Evolutionary conservation across 2,113 vertebrate species (phyloP), one percentile per base, ranked within the genome.

Genomic region (Clinocottus analis): DNA sequence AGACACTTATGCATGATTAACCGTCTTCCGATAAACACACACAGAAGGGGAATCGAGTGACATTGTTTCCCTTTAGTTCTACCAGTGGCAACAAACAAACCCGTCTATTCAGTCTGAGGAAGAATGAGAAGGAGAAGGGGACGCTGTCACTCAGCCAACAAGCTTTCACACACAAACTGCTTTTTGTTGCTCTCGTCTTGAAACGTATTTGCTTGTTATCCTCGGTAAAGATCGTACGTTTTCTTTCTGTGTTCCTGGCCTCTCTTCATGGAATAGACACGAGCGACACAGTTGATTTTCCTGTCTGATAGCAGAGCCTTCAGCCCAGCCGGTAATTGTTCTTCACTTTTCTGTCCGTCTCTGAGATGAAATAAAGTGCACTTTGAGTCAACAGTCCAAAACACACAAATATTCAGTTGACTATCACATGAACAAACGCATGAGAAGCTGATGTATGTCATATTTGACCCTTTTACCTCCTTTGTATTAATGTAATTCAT

Each of bases 1-100:
- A 74, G 69, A 80, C 58, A 76, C 69, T 86, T 75, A 69, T 70
- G 60, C 70, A 56, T 47, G 9, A 89, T 63, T 63, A 85, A 85
- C 82, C 67, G 61, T 75, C 71, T 73, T 83, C 49, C 67, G 23
- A 70, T 76, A 70, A 73, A 72, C 79, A 67, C 76, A 83, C 56
- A 71, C 67, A 61, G 53, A 65, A 72, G n/a, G 49, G 62, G 55
- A 75, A 85, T 80, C 31, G 17, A 86, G 78, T 71, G 62, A 75
- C 83, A 87, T 87, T 87, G 85, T 89, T 85, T 84, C 72, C 81
- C 81, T 77, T 89, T 87, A 75, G 86, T 86, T 90, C 86, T 64
- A 82, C 75, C 86, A 83, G 66, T 31, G 77, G 74, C 78, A 76
- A 83, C 85, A 89, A 87, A 92, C 86, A 92, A 87, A 75, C 77